Conservation (phyloP, 1,140 invertebrate species). For the Geopemphigus sp. region DNA sequence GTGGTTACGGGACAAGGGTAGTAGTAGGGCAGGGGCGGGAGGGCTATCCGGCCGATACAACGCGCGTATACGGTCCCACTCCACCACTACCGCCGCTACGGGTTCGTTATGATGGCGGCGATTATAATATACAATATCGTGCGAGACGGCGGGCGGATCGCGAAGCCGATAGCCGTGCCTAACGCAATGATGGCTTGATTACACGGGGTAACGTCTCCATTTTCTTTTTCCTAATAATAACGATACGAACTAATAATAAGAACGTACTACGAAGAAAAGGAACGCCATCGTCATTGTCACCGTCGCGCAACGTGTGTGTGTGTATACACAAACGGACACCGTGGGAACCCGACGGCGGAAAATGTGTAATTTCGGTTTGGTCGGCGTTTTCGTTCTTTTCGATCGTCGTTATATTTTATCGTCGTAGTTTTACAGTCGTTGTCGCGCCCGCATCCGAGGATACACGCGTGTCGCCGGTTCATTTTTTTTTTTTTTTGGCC, state of each 20-base stretch:
- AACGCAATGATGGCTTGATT: constrained; percentile 42
- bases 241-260: background rate
- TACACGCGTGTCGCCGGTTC: no score
- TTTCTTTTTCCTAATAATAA: background rate
- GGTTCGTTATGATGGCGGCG: background rate
- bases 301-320: no score
- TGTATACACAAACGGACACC: no score
- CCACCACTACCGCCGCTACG: no score
- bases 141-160: background rate
- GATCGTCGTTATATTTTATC: background rate
- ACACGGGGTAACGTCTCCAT: constrained; percentile 39
- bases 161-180: constrained; percentile 22
- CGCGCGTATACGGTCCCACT: background rate
- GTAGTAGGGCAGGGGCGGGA: no score
- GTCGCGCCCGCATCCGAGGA: background rate
- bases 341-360: constrained; percentile 25
- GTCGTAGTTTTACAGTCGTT: background rate
- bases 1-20: no score
- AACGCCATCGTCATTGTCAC: no score
- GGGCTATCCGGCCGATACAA: background rate
- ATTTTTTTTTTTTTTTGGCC: background rate
- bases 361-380: constrained; percentile 29
- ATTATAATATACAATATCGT: background rate
- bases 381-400: background rate
- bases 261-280: background rate